A percentile compares a stretch with the other conserved stretches of the same genome.
Evolutionary conservation across 2,888 invertebrate species (phyloP).

Genomic region (Craniophora ligustri): DNA sequence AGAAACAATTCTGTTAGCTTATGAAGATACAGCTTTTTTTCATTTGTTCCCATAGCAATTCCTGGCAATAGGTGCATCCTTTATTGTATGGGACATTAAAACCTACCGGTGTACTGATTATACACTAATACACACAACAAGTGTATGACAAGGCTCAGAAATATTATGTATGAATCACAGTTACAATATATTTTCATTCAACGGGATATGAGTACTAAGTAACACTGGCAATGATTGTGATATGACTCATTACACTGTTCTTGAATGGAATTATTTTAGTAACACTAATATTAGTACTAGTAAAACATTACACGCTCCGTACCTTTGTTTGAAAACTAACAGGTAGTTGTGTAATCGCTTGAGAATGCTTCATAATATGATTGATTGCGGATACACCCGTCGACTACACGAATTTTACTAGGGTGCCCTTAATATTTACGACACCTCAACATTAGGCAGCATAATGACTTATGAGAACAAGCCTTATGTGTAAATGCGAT

Average conservation of each 20-base stretch:
- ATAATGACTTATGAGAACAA: neutral
- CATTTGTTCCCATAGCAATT: too few species aligned
- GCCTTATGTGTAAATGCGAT: too few species aligned
- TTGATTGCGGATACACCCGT: constrained; percentile 60
- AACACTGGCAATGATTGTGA: constrained; percentile 31
- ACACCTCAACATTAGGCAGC: constrained; percentile 9
- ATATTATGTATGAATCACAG: constrained; percentile 26
- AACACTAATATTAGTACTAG: constrained; percentile 43
- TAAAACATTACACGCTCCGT: constrained; percentile 24
- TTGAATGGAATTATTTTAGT: constrained; percentile 50
- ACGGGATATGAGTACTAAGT: constrained; percentile 34
- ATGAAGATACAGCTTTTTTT: too few species aligned
- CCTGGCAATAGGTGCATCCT: too few species aligned
- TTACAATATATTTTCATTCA: constrained; percentile 39
- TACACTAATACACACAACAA: too few species aligned
- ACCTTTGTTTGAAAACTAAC: constrained; percentile 32
- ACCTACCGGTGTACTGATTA: too few species aligned
- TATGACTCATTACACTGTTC: constrained; percentile 42
- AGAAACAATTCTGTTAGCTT: too few species aligned
- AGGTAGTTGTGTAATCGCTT: constrained; percentile 16
- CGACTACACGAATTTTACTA: constrained; percentile 46
- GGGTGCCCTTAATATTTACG: constrained; percentile 25
- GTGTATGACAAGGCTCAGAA: neutral
- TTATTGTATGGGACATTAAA: too few species aligned
- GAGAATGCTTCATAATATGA: constrained; percentile 41